These are phyloP conservation scores for Elephas maximus DNA, from an alignment of 2,113 vertebrate species.

Conservation along the genomic window DNA sequence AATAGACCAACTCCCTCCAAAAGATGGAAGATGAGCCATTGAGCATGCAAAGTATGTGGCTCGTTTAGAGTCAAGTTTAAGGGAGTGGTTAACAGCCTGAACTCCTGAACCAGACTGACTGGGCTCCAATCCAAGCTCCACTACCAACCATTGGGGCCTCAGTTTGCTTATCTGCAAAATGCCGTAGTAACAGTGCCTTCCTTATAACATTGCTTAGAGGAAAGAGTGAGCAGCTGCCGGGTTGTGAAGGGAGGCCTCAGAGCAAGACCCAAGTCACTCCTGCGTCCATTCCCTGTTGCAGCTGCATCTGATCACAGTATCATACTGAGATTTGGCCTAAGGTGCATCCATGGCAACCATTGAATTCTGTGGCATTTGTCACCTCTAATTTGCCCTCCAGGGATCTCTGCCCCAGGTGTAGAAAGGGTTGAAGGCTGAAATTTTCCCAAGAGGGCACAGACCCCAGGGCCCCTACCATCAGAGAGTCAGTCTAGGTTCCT, in stretches of 20 bases:
- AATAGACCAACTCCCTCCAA: neutral
- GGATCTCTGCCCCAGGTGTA: neutral
- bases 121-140: neutral
- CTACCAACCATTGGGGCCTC: neutral
- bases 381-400: neutral
- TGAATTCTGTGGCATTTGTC: neutral
- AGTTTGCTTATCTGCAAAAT: neutral
- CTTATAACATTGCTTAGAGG: neutral
- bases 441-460: neutral
- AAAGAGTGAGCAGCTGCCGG: neutral
- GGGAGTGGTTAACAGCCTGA: neutral
- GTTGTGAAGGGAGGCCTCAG: neutral
- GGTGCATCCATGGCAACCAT: too few relatives aligned
- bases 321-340: neutral
- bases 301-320: fast-evolving
- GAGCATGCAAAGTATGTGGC: neutral
- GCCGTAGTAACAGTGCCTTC: neutral
- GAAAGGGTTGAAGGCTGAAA: neutral
- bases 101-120: too few relatives aligned
- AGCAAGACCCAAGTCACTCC: neutral
- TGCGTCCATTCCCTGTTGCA: neutral
- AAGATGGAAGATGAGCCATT: neutral
- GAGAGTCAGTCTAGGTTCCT: neutral
- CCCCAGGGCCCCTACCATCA: neutral
- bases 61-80: neutral